Evolutionary conservation across 2,797 vertebrate species (phyloP), one percentile per base, ranked within the genome.

Genomic region (Malacoctenus gilli): DNA sequence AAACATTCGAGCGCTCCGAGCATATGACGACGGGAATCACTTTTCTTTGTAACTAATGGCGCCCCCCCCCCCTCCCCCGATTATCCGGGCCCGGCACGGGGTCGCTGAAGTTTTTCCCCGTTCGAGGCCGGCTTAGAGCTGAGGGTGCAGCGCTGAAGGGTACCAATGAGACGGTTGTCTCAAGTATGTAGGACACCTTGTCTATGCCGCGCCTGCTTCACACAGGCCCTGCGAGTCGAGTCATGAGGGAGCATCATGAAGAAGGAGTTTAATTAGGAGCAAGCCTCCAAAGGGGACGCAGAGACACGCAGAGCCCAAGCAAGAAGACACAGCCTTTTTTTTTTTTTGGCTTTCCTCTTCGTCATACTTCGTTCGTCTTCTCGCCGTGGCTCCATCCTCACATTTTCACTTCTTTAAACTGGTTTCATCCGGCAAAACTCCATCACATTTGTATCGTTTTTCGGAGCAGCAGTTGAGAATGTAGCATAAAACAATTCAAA

Each of bases 201-300:
- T 90, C 90, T 92, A 86, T 84, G 84, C 84, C 73, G 78, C 61
- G 83, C 84, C 83, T 87, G 88, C 85, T 82, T 87, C 85, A 57
- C 80, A 79, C 72, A 72, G 85, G 84, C 83, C 85, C 75, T 82
- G 83, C 90, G 90, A 86, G 87, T 84, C 46, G 82, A 89, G 84
- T 86, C 90, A 91, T 85, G 75, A 88, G 91, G 89, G 90, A 91
- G 75, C 83, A 74, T 85, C 83, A 88, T 87, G 87, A 89, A 86
- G 85, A 91, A 90, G 89, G 80, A 89, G 84, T 91, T 91, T 92
- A 92, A 92, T 92, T 92, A 92, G 90, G 88, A 92, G 89, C 88
- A 87, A 87, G 80, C 87, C 90, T 91, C 85, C 85, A 82, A 90
- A 89, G 87, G 83, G 88, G 86, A 82, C 82, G 69, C 51, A 30